Evolutionary conservation across 2,797 vertebrate genomes (phyloP), one percentile per base, ranked within the genome.

Genomic region (Sternarchorhynchus goeldii): DNA sequence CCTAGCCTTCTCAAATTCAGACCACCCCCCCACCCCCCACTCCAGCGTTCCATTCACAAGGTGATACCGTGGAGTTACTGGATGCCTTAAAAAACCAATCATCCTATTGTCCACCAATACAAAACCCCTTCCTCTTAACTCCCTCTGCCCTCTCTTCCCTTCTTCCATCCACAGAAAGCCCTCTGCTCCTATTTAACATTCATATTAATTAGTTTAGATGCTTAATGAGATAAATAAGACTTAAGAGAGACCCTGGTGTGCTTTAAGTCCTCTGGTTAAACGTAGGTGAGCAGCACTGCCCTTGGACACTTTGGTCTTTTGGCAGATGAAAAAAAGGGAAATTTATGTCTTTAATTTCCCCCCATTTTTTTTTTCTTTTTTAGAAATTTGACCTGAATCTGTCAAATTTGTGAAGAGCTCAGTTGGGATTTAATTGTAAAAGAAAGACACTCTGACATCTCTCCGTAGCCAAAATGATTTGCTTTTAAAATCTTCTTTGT

Each of bases 151-250:
- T 77, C 81, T 88, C 66, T 87, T 85, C 86, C 87, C 85, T 78
- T 41, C 76, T 83, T 69, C 83, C 67, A 55, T 76, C 67, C 72
- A 62, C 86, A 90, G 89, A 89, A 92, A 88, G 90, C 92, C 77
- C 87, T 85, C 91, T 89, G 90, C 84, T 90, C 94, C 93, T 94
- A 90, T 92, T 90, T 90, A 91, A 92, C 92, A 95, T 96, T 96
- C 94, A 95, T 95, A 96, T 96, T 96, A 95, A 96, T 96, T 95
- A 96, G 90, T 90, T 95, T 96, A 96, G 95, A 95, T 94, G 91
- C 92, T 91, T 97, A 98, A 96, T 96, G 94, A 96, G 94, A 95
- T 96, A 94, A 97, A 95, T 95, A 94, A 93, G 93, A 89, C 92
- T 95, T 94, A 93, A 92, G 91, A 91, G 91, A 94, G 93, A 91